Conservation (phyloP, 1,140 invertebrate genomes). For the Arion vulgaris region DNA sequence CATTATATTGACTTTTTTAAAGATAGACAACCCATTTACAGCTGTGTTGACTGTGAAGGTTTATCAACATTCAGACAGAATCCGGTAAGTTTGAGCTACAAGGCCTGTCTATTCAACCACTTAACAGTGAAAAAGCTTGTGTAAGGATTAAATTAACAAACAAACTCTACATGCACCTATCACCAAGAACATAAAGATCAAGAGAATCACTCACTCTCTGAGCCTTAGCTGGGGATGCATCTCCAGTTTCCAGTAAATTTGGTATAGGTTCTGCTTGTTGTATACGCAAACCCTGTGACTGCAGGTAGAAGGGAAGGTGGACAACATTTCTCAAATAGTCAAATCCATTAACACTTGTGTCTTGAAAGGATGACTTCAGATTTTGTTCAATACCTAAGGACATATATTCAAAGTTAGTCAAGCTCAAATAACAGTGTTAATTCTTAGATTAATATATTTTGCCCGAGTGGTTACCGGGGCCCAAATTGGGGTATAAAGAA, state of each 20-base stretch:
- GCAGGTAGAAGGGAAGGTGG: constrained; percentile 96
- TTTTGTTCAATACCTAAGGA: constrained; percentile 84
- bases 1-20: too few species aligned
- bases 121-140: too few species aligned
- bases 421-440: background rate
- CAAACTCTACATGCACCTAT: too few species aligned
- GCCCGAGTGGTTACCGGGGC: too few species aligned
- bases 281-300: constrained; percentile 88
- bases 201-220: constrained; percentile 4
- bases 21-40: too few species aligned
- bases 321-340: constrained; percentile 97
- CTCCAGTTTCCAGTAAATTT: background rate
- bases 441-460: too few species aligned
- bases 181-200: background rate
- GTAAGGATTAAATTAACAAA: too few species aligned
- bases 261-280: constrained; percentile 50
- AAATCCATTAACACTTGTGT: constrained; percentile 85
- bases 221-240: constrained; percentile 20
- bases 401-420: background rate
- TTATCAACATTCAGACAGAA: too few species aligned
- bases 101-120: too few species aligned
- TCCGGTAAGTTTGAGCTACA: too few species aligned
- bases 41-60: too few species aligned
- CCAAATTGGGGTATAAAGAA: too few species aligned
- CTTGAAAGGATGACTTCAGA: constrained; percentile 77